phyloP scores from a whole-genome alignment of 2,113 vertebrate species.

The Sorex araneus region DNA sequence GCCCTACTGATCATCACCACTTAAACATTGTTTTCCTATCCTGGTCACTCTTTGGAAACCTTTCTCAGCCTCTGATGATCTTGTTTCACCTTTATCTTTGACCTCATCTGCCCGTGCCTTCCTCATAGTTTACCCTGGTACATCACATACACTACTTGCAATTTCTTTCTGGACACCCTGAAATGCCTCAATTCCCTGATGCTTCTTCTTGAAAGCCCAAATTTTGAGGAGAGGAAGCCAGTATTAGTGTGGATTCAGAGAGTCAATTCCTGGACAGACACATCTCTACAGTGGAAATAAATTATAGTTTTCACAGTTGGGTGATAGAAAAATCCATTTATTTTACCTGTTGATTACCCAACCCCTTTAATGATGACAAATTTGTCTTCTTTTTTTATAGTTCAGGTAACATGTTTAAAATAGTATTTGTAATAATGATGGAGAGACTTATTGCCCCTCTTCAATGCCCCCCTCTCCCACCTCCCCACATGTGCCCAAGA shows the following conservation, averaged over 20 bases:
- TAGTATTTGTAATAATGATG: no score
- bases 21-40: neutral
- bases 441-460: no score
- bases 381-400: no score
- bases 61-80: no score
- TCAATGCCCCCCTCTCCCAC: no score
- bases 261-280: conserved; percentile 27
- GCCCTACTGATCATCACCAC: no score
- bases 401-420: no score
- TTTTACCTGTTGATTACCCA: conserved; percentile 13
- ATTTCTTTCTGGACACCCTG: neutral
- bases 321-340: neutral
- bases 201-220: neutral
- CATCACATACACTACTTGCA: neutral
- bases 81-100: no score
- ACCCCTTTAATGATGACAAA: neutral
- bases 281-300: conserved; percentile 6
- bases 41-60: neutral
- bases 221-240: neutral
- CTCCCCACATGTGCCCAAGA: no score
- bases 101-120: neutral
- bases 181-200: neutral
- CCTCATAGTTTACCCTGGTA: neutral
- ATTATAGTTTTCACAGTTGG: neutral
- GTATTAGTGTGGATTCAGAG: neutral